phyloP scores from a whole-genome alignment of 2,113 vertebrate species.

The Donacobius atricapilla region DNA sequence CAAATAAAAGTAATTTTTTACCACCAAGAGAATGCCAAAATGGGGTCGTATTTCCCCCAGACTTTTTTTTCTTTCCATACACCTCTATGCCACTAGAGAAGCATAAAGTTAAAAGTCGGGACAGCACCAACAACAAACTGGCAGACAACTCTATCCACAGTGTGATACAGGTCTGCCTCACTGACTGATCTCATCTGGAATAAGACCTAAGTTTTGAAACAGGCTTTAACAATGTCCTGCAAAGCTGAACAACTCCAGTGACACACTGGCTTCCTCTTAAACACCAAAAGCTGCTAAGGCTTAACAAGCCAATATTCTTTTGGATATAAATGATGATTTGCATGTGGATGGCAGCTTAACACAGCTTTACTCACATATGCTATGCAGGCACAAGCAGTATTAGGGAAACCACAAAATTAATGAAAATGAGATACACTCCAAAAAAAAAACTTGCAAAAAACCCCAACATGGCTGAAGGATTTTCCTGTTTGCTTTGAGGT shows the following conservation, averaged over 20 bases:
- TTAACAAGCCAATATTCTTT: neutral
- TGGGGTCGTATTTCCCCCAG: rapidly evolving
- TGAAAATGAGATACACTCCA: neutral
- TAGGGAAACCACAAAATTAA: neutral
- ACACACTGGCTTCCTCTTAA: neutral
- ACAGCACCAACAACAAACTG: neutral
- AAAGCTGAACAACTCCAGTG: neutral
- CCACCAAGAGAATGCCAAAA: neutral
- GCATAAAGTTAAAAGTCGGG: neutral
- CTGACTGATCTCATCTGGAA: neutral
- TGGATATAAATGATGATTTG: neutral
- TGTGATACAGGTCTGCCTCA: neutral
- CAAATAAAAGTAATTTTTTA: neutral
- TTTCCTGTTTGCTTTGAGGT: neutral
- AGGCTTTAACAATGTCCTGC: neutral
- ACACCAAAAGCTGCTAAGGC: neutral
- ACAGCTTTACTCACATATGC: neutral
- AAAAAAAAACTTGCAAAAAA: neutral
- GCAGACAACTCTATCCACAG: neutral
- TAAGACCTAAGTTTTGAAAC: neutral
- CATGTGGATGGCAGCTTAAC: neutral
- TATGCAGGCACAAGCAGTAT: neutral
- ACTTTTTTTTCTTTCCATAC: neutral
- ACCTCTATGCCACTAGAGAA: neutral
- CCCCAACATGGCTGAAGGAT: neutral